phyloP scores from a whole-genome alignment of 2,888 invertebrate species.

The Oxystoma pomonae region DNA sequence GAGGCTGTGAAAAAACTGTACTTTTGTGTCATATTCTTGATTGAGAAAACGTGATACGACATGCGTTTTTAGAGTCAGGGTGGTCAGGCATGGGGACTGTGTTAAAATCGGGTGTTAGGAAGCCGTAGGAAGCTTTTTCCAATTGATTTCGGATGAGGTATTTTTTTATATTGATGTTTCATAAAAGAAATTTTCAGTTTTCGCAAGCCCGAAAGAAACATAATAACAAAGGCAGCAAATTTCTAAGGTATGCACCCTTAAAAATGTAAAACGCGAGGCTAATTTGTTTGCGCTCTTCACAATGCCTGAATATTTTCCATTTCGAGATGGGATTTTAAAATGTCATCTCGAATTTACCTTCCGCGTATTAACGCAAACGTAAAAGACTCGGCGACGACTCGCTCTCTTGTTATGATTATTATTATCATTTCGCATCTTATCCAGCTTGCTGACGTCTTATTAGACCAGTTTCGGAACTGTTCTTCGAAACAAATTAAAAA shows the following conservation, averaged over 20 bases:
- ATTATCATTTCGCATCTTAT: background rate
- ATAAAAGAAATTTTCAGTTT: background rate
- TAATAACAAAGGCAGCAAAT: background rate
- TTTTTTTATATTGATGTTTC: no score
- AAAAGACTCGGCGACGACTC: slow-evolving; percentile 16
- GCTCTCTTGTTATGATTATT: slow-evolving; percentile 2
- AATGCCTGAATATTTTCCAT: slow-evolving; percentile 6
- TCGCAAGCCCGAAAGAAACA: background rate
- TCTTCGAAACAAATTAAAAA: no score
- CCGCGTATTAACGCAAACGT: slow-evolving; percentile 18
- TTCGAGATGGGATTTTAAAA: slow-evolving; percentile 21
- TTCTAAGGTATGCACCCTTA: background rate
- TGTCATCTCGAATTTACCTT: slow-evolving; percentile 22
- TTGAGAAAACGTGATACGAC: no score
- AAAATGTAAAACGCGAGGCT: background rate
- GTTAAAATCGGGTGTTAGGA: no score
- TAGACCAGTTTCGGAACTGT: no score
- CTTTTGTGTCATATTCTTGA: no score
- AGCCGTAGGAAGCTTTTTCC: no score
- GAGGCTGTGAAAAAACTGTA: no score
- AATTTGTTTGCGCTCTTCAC: background rate
- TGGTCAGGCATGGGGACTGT: no score
- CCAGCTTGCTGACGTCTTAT: no score
- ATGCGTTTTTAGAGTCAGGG: no score
- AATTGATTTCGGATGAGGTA: no score